Base-by-base conservation (phyloP, 2,888 invertebrate species). In the Operophtera brumata region DNA sequence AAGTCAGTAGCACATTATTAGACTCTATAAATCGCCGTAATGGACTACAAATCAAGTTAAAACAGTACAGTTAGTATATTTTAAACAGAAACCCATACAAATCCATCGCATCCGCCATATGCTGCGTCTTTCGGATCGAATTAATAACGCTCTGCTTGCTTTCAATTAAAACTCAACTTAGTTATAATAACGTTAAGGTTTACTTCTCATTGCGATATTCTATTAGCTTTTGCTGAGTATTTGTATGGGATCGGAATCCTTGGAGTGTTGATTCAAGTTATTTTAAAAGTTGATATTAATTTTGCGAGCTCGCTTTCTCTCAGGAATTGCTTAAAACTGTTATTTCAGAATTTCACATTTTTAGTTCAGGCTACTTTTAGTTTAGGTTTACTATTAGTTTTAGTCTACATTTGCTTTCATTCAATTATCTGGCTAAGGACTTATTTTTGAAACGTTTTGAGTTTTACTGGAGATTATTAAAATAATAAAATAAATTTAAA, bases 81-180 rank as follows among this genome's bases (percentile, higher is more conserved):
- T n/a, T 45, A 45, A 54, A 42, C 50, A 43, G 57, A 47, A 61
- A 71, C 63, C 75, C 75, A 42, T 65, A 73, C 72, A 84, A 84
- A 78, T 77, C 73, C 61, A 30, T 57, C 51, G 40, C 61, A 71
- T 74, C 72, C 72, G 76, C 82, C 84, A 81, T 77, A 77, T 84
- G 82, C 63, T 64, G 67, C 42, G 40, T 39, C 59, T 63, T 60
- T 57, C 60, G 65, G 67, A 69, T 75, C 76, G 62, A 73, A 77
- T 80, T 75, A 69, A 72, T 65, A 66, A 75, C 70, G 75, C 72
- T 75, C 72, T 71, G 61, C 60, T 69, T 43, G 39, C 9, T 43
- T 49, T 41, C 35, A 32, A 46, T 14, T 34, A 10, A 57, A 64
- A 54, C 43, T 58, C 35, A 26, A 57, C 65, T 63, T 54, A 62